phyloP scores from a whole-genome alignment of 2,888 invertebrate genomes.

The Apamea anceps region DNA sequence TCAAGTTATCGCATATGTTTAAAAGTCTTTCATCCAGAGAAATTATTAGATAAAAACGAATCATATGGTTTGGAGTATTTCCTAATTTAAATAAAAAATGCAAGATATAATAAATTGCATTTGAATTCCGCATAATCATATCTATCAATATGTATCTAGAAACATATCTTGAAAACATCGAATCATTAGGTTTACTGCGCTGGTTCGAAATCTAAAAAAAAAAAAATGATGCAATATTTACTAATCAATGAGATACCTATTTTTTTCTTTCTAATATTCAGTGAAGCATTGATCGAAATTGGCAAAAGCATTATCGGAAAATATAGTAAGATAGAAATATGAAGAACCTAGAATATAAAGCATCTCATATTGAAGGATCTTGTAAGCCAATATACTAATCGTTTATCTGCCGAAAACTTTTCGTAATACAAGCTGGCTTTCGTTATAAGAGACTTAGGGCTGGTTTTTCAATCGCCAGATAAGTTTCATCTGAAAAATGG shows the following conservation, averaged over 20 bases:
- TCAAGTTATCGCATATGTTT: background rate
- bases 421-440: background rate
- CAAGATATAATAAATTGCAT: background rate
- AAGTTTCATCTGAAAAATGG: background rate
- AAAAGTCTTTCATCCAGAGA: background rate
- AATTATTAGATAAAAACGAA: background rate
- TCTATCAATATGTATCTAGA: too few species aligned
- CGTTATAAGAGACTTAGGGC: background rate
- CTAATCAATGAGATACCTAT: background rate
- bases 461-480: background rate
- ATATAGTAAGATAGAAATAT: background rate
- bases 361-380: constrained; percentile 1
- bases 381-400: constrained; percentile 11
- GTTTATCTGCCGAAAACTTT: constrained; percentile 1
- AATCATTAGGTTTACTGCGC: background rate
- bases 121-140: background rate
- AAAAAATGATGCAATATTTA: background rate
- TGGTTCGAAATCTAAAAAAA: background rate
- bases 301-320: constrained; percentile 15
- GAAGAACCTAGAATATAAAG: constrained; percentile 27
- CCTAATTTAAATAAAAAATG: background rate
- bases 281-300: constrained; percentile 23
- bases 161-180: background rate
- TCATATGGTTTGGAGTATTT: background rate
- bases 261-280: background rate